These are phyloP conservation scores for Melanargia galathea DNA, from an alignment of 2,888 invertebrate genomes.

Conservation along the genomic window DNA sequence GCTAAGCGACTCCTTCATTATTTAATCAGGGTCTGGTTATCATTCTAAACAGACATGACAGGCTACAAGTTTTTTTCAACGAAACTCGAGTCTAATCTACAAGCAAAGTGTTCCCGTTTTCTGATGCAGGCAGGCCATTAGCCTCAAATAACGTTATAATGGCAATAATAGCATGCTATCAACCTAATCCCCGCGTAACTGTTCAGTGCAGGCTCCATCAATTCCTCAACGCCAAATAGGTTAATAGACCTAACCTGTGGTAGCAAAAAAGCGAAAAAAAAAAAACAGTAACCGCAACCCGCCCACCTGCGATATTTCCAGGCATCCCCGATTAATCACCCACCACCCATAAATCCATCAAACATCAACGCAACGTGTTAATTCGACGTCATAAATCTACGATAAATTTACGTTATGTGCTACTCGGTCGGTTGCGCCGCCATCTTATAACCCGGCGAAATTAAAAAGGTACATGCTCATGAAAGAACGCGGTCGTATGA, in stretches of 20 bases:
- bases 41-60: background rate
- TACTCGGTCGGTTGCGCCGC: constrained; percentile 47
- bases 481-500: constrained; percentile 42
- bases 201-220: constrained; percentile 24
- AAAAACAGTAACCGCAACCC: constrained; percentile 46
- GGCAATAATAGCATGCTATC: constrained; percentile 30
- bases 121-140: constrained; percentile 20
- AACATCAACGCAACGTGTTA: constrained; percentile 67
- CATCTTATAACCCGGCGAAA: constrained; percentile 58
- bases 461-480: constrained; percentile 49
- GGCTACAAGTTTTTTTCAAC: background rate
- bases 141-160: constrained; percentile 25
- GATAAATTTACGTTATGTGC: constrained; percentile 69
- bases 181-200: constrained; percentile 26
- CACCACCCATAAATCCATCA: constrained; percentile 75
- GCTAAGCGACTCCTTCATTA: no score
- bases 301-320: constrained; percentile 61
- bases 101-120: constrained; percentile 14
- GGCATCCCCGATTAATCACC: constrained; percentile 66
- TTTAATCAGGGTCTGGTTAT: background rate
- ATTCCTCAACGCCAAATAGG: constrained; percentile 30
- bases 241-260: constrained; percentile 39
- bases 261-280: constrained; percentile 29
- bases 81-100: background rate
- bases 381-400: constrained; percentile 69